A percentile compares a stretch with the other conserved stretches of the same genome.
Conservation (phyloP, 1,140 invertebrate species). For the Dufourea novaeangliae region DNA sequence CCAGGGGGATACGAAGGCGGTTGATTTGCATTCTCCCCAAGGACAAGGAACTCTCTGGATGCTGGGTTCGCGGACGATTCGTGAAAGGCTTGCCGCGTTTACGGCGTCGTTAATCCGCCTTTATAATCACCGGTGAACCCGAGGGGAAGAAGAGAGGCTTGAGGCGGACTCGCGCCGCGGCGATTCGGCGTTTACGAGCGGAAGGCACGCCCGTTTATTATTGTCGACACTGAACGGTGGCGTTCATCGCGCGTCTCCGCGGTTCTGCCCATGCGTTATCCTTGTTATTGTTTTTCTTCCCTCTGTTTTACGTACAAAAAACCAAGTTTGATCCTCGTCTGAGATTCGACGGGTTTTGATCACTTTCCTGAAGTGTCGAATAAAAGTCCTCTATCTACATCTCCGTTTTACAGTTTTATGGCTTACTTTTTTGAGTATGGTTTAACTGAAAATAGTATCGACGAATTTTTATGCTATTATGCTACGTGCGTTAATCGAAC, state of each 20-base stretch:
- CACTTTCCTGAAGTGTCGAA: not conserved
- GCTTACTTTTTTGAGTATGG: too few relatives aligned
- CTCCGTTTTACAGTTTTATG: too few relatives aligned
- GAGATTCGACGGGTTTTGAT: not conserved
- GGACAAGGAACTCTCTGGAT: slow-evolving; percentile 11
- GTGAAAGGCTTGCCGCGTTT: slow-evolving; percentile 55
- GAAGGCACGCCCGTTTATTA: slow-evolving; percentile 46
- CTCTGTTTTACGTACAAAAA: too few relatives aligned
- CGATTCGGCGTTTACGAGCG: slow-evolving; percentile 56
- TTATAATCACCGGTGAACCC: slow-evolving; percentile 60
- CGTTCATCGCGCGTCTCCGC: slow-evolving; percentile 1
- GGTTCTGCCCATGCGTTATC: slow-evolving; percentile 30
- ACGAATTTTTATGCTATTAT: too few relatives aligned
- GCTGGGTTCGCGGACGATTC: slow-evolving; percentile 45
- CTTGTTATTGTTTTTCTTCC: not conserved
- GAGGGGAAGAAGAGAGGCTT: not conserved
- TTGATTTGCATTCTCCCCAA: slow-evolving; percentile 38
- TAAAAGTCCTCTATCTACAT: too few relatives aligned
- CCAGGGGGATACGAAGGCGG: too few relatives aligned
- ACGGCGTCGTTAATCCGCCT: slow-evolving; percentile 59
- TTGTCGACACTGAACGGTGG: slow-evolving; percentile 35
- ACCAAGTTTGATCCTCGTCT: slow-evolving; percentile 11
- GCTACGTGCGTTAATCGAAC: too few relatives aligned
- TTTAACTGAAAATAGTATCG: too few relatives aligned
- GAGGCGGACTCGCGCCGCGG: slow-evolving; percentile 26